Conservation (phyloP, 2,888 invertebrate genomes). For the Drosophila algonquin region DNA sequence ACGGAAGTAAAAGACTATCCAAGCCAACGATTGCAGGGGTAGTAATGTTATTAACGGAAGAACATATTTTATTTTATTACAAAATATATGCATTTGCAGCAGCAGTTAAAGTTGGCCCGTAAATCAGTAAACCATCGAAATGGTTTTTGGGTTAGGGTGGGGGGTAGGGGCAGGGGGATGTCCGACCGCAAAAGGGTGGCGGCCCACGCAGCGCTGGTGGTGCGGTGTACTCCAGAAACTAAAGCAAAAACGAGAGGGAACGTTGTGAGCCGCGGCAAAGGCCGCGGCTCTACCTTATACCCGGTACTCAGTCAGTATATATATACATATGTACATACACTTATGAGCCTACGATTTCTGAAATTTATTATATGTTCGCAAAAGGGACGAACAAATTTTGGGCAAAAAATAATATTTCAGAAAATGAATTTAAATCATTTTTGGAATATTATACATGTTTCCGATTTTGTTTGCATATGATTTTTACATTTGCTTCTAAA, state of each 20-base stretch:
- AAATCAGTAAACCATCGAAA: conserved; percentile 60
- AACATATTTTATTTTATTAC: conserved; percentile 38
- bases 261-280: no score
- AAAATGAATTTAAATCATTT: no score
- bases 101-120: conserved; percentile 8
- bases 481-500: no score
- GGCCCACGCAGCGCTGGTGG: conserved; percentile 32
- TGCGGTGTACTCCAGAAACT: conserved; percentile 41
- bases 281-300: no score
- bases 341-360: no score
- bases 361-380: no score
- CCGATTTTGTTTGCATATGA: no score
- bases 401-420: no score
- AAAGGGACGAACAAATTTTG: no score
- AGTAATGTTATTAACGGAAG: conserved; percentile 14
- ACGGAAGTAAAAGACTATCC: conserved; percentile 36
- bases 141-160: conserved; percentile 29
- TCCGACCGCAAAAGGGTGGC: conserved; percentile 29
- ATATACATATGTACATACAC: no score
- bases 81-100: conserved; percentile 5
- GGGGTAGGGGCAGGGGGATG: neutral
- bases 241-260: conserved; percentile 4
- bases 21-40: conserved; percentile 43
- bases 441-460: no score
- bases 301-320: no score